Evolutionary conservation across 2,113 vertebrate genomes (phyloP).

Genomic region (Orycteropus afer): DNA sequence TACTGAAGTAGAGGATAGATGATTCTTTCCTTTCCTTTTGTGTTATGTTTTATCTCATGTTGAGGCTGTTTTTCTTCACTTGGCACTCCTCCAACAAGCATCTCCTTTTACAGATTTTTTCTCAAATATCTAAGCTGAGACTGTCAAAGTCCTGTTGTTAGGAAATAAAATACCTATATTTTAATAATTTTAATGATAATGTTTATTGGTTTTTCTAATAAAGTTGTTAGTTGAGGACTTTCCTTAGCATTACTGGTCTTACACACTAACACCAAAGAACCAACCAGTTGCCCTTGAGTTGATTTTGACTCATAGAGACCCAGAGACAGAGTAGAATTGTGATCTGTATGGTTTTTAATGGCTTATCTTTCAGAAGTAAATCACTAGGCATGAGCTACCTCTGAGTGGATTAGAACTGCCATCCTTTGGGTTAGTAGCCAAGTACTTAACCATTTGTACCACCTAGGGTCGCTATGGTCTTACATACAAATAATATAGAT

Average conservation of each 20-base stretch:
- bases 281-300: neutral
- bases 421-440: too few relatives aligned
- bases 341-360: neutral
- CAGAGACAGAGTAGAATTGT: neutral
- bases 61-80: neutral
- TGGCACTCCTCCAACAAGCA: conserved; percentile 1
- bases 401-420: too few relatives aligned
- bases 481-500: neutral
- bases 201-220: conserved; percentile 28
- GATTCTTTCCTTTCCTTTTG: neutral
- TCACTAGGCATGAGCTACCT: too few relatives aligned
- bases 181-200: conserved; percentile 37
- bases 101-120: conserved; percentile 49
- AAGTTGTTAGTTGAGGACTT: conserved; percentile 19
- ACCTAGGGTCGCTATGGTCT: neutral
- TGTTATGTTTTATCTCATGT: neutral
- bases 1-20: neutral
- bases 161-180: conserved; percentile 35
- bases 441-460: too few relatives aligned
- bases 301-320: neutral
- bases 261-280: neutral
- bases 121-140: neutral
- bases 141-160: conserved; percentile 45
- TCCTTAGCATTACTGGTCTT: conserved; percentile 27
- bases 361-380: too few relatives aligned